A percentile compares a stretch with the other conserved stretches of the same genome.
Evolutionary conservation across 2,888 invertebrate species (phyloP).

Genomic region (Scaptomyza polygonia): DNA sequence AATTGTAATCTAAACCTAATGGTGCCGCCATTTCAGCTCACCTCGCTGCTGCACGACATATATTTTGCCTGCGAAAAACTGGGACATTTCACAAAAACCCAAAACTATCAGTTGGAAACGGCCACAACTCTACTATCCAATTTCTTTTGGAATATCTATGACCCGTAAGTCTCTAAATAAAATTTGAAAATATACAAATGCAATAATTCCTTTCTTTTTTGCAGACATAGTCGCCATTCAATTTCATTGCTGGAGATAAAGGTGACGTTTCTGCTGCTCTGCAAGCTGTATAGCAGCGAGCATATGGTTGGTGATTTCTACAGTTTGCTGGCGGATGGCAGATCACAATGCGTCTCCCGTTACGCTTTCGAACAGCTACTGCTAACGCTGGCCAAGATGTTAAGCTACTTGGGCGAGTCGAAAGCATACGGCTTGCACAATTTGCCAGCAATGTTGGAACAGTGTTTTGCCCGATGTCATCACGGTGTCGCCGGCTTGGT

Average conservation of each 20-base stretch:
- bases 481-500: constrained; percentile 78
- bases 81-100: constrained; percentile 77
- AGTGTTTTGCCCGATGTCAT: constrained; percentile 75
- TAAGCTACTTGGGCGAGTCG: constrained; percentile 82
- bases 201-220: background rate
- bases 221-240: constrained; percentile 80
- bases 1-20: constrained; percentile 69
- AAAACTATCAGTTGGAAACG: constrained; percentile 73
- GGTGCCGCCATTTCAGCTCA: constrained; percentile 82
- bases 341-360: constrained; percentile 79
- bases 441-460: constrained; percentile 74
- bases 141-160: constrained; percentile 84
- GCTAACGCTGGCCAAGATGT: constrained; percentile 78
- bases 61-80: constrained; percentile 83
- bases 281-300: constrained; percentile 79
- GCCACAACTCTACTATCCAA: constrained; percentile 79
- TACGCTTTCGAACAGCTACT: constrained; percentile 81
- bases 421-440: constrained; percentile 81
- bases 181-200: background rate
- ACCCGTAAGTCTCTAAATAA: constrained; percentile 78
- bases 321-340: constrained; percentile 72
- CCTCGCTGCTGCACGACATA: constrained; percentile 82
- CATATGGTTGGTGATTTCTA: constrained; percentile 80
- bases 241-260: constrained; percentile 83
- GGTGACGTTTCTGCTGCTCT: constrained; percentile 81